Evolutionary conservation across 53 echinoderm and acorn worm genomes (phyloP), one percentile per base, ranked within the genome.

Genomic region (Arbacia lixula): DNA sequence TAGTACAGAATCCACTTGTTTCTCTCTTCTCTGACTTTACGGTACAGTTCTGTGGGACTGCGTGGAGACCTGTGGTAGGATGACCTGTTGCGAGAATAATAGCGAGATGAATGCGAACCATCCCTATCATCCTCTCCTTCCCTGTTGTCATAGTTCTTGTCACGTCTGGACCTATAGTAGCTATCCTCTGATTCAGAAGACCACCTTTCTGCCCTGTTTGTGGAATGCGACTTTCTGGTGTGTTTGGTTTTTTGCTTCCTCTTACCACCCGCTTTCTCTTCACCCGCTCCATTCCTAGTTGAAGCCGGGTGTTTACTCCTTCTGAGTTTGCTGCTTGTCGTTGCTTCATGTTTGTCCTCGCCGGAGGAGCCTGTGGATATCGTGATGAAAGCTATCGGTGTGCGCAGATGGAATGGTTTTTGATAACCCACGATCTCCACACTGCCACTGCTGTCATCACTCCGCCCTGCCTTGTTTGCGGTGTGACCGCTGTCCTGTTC

Each of bases 361-460:
- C 19, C 43, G 0, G 82, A 81, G 61, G 49, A 42, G 2, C 63
- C 82, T 43, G 39, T 43, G 6, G 82, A 81, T 42, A 81, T 81
- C 1, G 82, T 81, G 61, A 81, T 81, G 82, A 81, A 61, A 31
- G 82, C 82, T 4, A 81, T 81, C 2, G 84, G 84, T 32, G 84
- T 84, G 26, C 84, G 84, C 55, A 68, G 68, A 68, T 86, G 84
- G 14, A 75, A 81, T 9, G 94, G 92, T 56, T 94, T 88, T 12
- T 91, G 71, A 37, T 86, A 87, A 2, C 88, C 94, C 25, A 94
- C 76, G 31, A 94, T 89, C 76, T 87, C 90, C 33, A 97, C 83
- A 40, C 68, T 68, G n/a, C 90, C 94, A 63, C 91, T 91, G 55
- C 73, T 71, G 30, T 89, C 83, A 8, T 66, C 75, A 39, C 63